Conservation (phyloP, 2,797 vertebrate species). For the Poecile montanus region DNA sequence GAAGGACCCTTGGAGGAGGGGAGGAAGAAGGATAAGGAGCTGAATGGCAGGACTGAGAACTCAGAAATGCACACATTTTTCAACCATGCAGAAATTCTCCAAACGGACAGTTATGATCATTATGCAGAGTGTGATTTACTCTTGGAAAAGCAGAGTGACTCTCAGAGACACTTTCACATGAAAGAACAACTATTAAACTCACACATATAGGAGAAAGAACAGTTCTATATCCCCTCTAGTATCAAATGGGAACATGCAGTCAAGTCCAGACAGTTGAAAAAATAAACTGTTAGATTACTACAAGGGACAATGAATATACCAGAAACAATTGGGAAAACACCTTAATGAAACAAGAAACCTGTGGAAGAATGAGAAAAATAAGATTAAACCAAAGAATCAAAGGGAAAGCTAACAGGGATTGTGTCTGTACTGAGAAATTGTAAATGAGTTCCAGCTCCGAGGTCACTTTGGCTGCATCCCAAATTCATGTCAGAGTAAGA, state of each 20-base stretch:
- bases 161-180: slow-evolving; percentile 1
- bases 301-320: not conserved
- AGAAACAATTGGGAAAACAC: not conserved
- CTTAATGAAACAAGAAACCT: not conserved
- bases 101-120: not conserved
- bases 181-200: slow-evolving; percentile 27
- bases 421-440: not conserved
- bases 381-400: not conserved
- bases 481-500: not conserved
- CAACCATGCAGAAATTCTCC: not conserved
- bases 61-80: not conserved
- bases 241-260: not conserved
- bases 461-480: slow-evolving; percentile 13
- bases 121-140: slow-evolving; percentile 13
- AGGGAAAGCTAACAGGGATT: not conserved
- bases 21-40: not conserved
- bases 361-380: not conserved
- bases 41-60: not conserved
- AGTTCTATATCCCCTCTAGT: not conserved
- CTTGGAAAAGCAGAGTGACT: slow-evolving; percentile 9
- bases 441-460: not conserved
- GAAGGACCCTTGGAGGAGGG: not conserved
- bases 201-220: not conserved
- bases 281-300: not conserved
- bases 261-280: not conserved